Conservation (phyloP, 2,113 vertebrate genomes). For the Chloropsis cyanopogon region DNA sequence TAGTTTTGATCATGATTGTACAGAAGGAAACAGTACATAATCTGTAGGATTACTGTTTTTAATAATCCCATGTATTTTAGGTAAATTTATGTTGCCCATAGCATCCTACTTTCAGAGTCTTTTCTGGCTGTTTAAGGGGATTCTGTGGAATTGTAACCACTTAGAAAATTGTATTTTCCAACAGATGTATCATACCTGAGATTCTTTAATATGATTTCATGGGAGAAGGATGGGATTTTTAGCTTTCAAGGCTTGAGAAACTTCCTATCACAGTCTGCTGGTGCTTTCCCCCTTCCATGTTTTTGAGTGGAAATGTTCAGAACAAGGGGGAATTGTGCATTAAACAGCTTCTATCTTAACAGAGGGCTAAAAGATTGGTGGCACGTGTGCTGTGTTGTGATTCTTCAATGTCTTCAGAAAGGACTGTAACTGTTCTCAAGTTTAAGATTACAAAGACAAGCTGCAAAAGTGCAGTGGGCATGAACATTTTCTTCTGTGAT, state of each 20-base stretch:
- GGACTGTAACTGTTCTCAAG: neutral
- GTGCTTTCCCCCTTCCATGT: neutral
- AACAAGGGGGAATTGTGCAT: neutral
- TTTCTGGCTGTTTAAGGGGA: neutral
- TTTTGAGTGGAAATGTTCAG: neutral
- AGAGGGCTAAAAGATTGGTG: neutral
- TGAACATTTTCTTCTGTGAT: neutral
- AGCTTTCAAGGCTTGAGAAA: neutral
- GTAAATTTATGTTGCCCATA: neutral
- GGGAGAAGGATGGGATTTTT: neutral
- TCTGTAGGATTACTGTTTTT: neutral
- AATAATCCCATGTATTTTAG: neutral
- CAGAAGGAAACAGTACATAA: neutral
- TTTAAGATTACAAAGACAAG: neutral
- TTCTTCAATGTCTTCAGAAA: neutral
- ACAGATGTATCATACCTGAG: neutral
- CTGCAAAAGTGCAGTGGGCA: neutral
- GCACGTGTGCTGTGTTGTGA: fast-evolving
- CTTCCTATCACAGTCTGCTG: neutral
- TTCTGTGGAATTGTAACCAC: neutral
- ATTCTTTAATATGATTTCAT: neutral
- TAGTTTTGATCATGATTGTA: neutral
- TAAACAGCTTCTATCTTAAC: neutral
- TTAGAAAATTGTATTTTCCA: neutral
- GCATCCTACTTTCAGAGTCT: neutral